Evolutionary conservation across 2,113 vertebrate genomes (phyloP), one percentile per base, ranked within the genome.

Genomic region (Aramus guarauna): DNA sequence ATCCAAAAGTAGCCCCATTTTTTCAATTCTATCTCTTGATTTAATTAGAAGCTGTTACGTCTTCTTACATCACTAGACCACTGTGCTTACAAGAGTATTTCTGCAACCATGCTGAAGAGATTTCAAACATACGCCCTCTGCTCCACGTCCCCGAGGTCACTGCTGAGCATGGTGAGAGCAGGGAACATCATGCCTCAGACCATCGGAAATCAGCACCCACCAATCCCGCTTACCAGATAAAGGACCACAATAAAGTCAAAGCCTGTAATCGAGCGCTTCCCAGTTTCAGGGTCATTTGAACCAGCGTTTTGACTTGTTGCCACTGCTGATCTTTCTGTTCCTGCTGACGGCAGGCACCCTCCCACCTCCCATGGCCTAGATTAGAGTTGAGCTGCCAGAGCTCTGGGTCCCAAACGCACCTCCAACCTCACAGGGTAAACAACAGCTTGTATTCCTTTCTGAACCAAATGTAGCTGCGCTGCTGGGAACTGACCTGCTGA

Each of bases 51-150:
- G n/a, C 30, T 73, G 36, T 47, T 69, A 59, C 14, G 9, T 71
- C 7, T 0, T 27, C 26, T 66, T 23, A 1, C 2, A 12, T 13
- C 47, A 47, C 20, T 14, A 55, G 52, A 37, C 9, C 29, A 5
- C 56, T 32, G 62, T n/a, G 79, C 71, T 39, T 52, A 23, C 2
- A 43, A n/a, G 64, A 27, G 27, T 6, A 39, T 43, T 64, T 52
- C 53, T 83, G 52, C 86, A 79, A 26, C 24, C 27, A 37, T 58
- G 41, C 21, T 43, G 1, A 48, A 43, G 48, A 5, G 29, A 17
- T 32, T 26, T 52, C 56, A 60, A 58, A 36, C 5, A 39, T 3
- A 4, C 0, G 9, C 15, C n/a, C 59, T 27, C 53, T 48, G 71
- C 72, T 32, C 23, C 6, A 23, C 26, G 9, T 30, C 52, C 56